Evolutionary conservation across 2,797 vertebrate genomes (phyloP).

Genomic region (Gallinago stenura): DNA sequence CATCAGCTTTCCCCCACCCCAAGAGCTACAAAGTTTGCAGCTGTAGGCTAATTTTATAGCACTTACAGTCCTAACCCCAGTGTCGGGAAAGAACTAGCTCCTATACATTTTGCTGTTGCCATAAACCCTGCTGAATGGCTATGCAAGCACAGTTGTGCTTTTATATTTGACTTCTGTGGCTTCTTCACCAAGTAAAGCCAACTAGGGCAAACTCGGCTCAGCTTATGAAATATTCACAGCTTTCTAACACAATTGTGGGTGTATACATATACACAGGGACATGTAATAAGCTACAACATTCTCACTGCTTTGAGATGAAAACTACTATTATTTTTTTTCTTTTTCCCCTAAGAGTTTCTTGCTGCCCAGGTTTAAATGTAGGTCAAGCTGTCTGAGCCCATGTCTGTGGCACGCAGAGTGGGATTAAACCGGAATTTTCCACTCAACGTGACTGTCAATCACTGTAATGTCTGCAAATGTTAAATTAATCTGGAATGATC

Average conservation of each 20-base stretch:
- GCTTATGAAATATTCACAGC: neutral
- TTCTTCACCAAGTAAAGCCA: neutral
- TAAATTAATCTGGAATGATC: slow-evolving; percentile 64
- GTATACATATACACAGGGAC: neutral
- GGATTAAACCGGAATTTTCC: slow-evolving; percentile 71
- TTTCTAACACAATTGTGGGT: neutral
- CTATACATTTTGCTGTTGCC: neutral
- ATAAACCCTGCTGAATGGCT: neutral
- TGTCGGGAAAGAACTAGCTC: neutral
- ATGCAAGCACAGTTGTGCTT: neutral
- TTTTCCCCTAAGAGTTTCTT: neutral
- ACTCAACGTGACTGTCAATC: slow-evolving; percentile 48
- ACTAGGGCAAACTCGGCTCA: neutral
- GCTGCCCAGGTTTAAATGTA: slow-evolving; percentile 50
- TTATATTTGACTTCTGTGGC: neutral
- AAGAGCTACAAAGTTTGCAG: neutral
- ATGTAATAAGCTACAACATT: neutral
- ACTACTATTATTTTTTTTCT: neutral
- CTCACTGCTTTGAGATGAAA: slow-evolving; percentile 13
- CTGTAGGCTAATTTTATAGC: neutral
- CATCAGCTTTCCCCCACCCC: neutral
- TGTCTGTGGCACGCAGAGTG: slow-evolving; percentile 36
- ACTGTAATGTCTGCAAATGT: slow-evolving; percentile 56
- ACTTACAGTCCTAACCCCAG: neutral
- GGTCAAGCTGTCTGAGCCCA: slow-evolving; percentile 68